These are phyloP conservation scores for Axis porcinus DNA, from an alignment of 2,113 vertebrate species.

Conservation along the genomic window DNA sequence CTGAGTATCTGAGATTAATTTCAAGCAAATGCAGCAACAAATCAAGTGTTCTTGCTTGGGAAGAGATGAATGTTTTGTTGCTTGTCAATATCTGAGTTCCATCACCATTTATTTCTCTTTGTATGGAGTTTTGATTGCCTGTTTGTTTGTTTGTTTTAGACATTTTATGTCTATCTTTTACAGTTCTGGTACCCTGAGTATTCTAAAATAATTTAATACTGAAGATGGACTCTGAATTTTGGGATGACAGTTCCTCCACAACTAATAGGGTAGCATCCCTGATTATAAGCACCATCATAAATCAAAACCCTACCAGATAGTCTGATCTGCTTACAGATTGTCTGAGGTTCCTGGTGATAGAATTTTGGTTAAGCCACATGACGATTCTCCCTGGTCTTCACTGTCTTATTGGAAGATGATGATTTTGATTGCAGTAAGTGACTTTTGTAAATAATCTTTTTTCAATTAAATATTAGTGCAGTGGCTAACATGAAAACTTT, in stretches of 20 bases:
- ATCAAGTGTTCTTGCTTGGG: conserved; percentile 3
- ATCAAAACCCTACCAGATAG: background rate
- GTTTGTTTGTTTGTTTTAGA: conserved; percentile 14
- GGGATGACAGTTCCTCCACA: background rate
- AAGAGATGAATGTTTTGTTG: background rate
- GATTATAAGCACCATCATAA: background rate
- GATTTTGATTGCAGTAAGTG: background rate
- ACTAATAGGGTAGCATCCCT: background rate
- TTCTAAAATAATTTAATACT: background rate
- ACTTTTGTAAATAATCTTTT: background rate
- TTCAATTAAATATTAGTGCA: background rate
- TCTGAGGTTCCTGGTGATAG: background rate
- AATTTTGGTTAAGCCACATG: background rate
- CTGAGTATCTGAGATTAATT: conserved; percentile 59
- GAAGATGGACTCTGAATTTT: background rate
- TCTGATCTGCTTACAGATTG: background rate
- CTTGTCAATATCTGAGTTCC: background rate
- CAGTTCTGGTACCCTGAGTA: background rate
- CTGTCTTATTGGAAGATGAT: background rate
- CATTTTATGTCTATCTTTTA: background rate
- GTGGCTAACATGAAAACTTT: background rate
- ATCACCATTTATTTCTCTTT: background rate
- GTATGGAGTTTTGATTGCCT: background rate
- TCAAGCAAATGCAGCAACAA: conserved; percentile 40
- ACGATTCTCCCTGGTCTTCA: background rate